A percentile compares a stretch with the other conserved stretches of the same genome.
Conservation (phyloP, 2,888 invertebrate species). For the Serripes groenlandicus region DNA sequence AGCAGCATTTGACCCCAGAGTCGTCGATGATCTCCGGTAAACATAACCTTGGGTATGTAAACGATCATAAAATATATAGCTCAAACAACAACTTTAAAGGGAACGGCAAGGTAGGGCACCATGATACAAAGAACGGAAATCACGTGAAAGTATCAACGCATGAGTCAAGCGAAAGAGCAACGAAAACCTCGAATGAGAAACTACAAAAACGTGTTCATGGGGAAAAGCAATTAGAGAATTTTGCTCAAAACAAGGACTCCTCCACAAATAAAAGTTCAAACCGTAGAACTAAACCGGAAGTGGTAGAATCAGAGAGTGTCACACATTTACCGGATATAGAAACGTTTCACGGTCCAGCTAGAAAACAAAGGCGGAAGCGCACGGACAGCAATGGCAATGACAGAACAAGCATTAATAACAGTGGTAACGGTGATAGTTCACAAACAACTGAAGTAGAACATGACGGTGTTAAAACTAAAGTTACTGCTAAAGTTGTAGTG, state of each 20-base stretch:
- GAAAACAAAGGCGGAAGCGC: neutral
- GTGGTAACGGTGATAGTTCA: neutral
- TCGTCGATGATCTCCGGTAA: constrained; percentile 58
- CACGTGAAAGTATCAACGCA: constrained; percentile 61
- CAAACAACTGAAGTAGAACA: neutral
- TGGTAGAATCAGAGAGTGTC: neutral
- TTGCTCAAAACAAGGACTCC: neutral
- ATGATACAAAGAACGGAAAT: constrained; percentile 20
- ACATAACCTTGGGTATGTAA: constrained; percentile 52
- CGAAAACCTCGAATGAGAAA: neutral
- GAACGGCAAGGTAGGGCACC: constrained; percentile 33
- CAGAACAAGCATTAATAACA: neutral
- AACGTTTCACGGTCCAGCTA: neutral
- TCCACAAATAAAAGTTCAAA: neutral
- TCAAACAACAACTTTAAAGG: constrained; percentile 17
- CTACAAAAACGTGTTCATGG: neutral
- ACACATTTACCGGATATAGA: constrained; percentile 16
- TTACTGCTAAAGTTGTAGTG: constrained; percentile 40
- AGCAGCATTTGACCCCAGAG: constrained; percentile 65
- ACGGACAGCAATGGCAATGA: neutral
- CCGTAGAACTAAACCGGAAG: neutral
- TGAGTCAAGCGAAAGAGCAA: constrained; percentile 9
- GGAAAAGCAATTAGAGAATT: neutral
- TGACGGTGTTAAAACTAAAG: constrained; percentile 34
- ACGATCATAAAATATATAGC: constrained; percentile 32